Evolutionary conservation across 2,888 invertebrate species (phyloP).

Genomic region (Colletes collaris): DNA sequence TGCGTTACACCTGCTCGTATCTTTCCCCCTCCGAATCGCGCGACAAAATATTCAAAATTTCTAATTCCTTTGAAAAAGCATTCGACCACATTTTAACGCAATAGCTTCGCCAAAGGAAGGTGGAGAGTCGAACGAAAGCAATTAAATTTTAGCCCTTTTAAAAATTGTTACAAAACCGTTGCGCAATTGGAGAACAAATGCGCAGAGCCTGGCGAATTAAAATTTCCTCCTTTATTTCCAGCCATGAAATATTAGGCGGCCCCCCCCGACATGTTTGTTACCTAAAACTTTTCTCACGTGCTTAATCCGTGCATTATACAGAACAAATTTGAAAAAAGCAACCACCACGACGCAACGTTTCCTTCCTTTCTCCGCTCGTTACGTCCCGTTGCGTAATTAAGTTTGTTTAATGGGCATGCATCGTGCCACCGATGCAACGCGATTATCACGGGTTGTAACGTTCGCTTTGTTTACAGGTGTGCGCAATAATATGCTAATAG

Average conservation of each 20-base stretch:
- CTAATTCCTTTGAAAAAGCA: no score
- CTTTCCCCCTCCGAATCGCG: neutral
- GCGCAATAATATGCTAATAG: conserved; percentile 10
- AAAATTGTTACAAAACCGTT: no score
- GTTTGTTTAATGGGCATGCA: neutral
- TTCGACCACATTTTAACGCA: no score
- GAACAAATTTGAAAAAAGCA: neutral
- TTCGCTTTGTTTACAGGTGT: conserved; percentile 6
- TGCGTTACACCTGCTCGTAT: conserved; percentile 12
- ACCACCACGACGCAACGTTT: neutral
- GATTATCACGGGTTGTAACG: conserved; percentile 9
- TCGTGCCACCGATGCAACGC: neutral
- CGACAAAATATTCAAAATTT: neutral
- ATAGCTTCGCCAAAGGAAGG: no score
- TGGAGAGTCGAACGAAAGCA: no score
- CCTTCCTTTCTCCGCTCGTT: neutral
- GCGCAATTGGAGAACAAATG: no score
- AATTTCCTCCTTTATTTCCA: no score
- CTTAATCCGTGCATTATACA: neutral
- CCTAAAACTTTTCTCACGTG: no score
- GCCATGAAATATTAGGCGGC: no score
- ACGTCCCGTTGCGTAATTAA: conserved; percentile 2
- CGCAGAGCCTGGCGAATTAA: no score
- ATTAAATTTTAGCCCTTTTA: no score
- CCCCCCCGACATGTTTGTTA: no score